phyloP scores from a whole-genome alignment of 2,888 invertebrate genomes.

The Morpho deidamia region DNA sequence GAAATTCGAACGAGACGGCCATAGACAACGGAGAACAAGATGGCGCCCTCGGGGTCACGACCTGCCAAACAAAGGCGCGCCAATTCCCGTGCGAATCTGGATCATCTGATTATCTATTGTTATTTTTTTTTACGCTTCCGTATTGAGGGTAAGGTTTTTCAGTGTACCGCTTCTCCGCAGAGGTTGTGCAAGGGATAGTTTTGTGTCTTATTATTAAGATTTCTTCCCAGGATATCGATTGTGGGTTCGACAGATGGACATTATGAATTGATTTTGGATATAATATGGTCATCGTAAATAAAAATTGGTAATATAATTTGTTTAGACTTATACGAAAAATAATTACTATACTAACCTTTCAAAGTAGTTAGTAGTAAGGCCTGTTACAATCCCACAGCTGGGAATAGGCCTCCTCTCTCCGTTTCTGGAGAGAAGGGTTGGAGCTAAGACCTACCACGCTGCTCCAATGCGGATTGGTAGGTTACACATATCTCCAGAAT shows the following conservation, averaged over 20 bases:
- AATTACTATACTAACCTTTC: too few relatives aligned
- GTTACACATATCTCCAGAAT: too few relatives aligned
- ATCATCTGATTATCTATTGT: constrained; percentile 64
- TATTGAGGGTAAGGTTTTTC: constrained; percentile 24
- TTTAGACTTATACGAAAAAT: neutral
- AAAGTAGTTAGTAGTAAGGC: too few relatives aligned
- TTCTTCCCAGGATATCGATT: constrained; percentile 20
- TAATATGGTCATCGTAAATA: neutral
- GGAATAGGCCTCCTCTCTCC: too few relatives aligned
- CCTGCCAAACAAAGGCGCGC: constrained; percentile 38
- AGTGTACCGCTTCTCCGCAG: neutral
- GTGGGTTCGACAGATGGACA: constrained; percentile 18
- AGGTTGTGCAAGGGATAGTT: neutral
- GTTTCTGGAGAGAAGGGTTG: too few relatives aligned
- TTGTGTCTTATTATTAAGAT: constrained; percentile 15
- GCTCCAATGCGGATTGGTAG: too few relatives aligned
- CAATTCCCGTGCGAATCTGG: constrained; percentile 62
- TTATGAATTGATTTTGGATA: constrained; percentile 3
- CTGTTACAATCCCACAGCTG: too few relatives aligned
- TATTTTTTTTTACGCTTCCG: constrained; percentile 47
- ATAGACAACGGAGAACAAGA: constrained; percentile 20
- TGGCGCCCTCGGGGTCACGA: constrained; percentile 42
- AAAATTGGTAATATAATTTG: neutral
- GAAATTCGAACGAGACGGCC: constrained; percentile 12
- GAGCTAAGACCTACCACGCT: too few relatives aligned